phyloP scores from a whole-genome alignment of 2,797 vertebrate species.

The Melopsittacus undulatus region DNA sequence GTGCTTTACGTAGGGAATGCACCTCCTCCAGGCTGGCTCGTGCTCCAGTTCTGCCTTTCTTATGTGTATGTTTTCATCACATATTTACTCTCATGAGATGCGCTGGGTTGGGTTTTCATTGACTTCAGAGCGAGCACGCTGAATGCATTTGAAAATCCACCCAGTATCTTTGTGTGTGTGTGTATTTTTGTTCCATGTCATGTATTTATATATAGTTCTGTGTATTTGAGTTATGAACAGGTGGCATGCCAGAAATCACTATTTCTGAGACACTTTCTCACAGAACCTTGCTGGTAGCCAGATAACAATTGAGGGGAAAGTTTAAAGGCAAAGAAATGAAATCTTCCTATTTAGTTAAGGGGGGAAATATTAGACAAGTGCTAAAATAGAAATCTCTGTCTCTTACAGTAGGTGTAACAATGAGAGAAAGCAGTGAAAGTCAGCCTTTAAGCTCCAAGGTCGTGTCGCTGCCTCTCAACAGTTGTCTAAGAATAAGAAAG shows the following conservation, averaged over 20 bases:
- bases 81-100: background rate
- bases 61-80: conserved; percentile 6
- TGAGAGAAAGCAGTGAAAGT: background rate
- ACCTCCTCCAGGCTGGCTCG: background rate
- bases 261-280: conserved; percentile 42
- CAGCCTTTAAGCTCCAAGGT: background rate
- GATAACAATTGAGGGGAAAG: conserved; percentile 47
- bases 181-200: conserved; percentile 56
- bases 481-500: background rate
- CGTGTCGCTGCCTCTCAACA: rapidly evolving
- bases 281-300: conserved; percentile 25
- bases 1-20: background rate
- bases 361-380: background rate
- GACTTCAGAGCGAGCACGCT: conserved; percentile 13
- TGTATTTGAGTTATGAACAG: conserved; percentile 56
- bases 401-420: background rate
- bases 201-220: conserved; percentile 63
- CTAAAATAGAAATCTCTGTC: background rate
- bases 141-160: conserved; percentile 40
- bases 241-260: conserved; percentile 52
- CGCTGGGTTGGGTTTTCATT: conserved; percentile 32
- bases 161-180: conserved; percentile 15
- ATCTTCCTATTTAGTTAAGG: conserved; percentile 7
- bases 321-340: conserved; percentile 33
- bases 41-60: conserved; percentile 12